Conservation (phyloP, 2,113 vertebrate species). For the Takifugu bimaculatus region DNA sequence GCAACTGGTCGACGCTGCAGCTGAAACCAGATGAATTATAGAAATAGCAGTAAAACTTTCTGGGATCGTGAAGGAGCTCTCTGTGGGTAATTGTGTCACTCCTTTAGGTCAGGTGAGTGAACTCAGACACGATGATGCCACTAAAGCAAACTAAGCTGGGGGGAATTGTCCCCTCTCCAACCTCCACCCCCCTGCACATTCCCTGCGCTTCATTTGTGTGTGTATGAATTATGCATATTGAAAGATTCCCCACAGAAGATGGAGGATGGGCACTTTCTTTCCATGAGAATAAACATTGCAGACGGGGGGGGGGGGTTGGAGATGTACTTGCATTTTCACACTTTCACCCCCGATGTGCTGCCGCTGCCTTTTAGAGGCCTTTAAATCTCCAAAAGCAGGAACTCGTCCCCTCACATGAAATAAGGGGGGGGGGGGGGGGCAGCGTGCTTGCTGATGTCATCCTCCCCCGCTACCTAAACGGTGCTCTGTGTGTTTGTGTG, state of each 20-base stretch:
- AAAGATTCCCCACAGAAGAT: constrained; percentile 56
- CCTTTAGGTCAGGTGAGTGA: constrained; percentile 31
- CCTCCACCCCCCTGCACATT: constrained; percentile 38
- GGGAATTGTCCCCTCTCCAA: constrained; percentile 17
- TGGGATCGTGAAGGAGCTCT: no score
- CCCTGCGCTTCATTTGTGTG: constrained; percentile 26
- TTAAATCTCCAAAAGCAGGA: no score
- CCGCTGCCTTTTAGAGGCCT: not conserved
- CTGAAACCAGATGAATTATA: not conserved
- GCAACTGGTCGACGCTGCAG: no score
- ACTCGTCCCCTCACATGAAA: no score
- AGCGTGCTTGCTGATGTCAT: no score
- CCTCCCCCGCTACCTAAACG: no score
- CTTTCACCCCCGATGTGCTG: constrained; percentile 64
- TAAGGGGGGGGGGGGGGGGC: no score
- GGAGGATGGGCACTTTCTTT: constrained; percentile 46
- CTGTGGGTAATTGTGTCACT: constrained; percentile 25
- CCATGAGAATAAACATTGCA: constrained; percentile 63
- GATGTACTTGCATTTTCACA: constrained; percentile 70
- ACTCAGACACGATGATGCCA: constrained; percentile 13
- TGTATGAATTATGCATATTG: constrained; percentile 67
- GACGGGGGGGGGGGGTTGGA: not conserved
- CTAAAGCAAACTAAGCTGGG: constrained; percentile 31
- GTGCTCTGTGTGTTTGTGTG: no score
- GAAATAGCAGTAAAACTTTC: not conserved